Percentiles rank a stretch among this genome's conserved stretches.
phyloP scores from a whole-genome alignment of 2,888 invertebrate genomes.

The Mythimna loreyi region DNA sequence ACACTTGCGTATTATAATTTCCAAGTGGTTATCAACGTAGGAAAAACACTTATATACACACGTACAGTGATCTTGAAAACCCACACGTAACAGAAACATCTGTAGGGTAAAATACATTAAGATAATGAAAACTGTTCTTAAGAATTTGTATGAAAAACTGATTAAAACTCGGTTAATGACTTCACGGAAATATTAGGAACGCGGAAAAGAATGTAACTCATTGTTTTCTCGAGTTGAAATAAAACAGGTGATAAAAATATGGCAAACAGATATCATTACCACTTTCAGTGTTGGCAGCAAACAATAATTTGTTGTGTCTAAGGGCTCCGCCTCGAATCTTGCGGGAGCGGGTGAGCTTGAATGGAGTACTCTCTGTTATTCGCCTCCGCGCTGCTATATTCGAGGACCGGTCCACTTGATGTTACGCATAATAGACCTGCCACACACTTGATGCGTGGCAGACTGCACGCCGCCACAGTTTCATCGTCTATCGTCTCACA shows the following conservation, averaged over 20 bases:
- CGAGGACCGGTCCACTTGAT: too few species aligned
- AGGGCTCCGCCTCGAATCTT: too few species aligned
- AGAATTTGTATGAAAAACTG: conserved; percentile 7
- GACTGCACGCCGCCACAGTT: too few species aligned
- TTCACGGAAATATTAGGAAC: conserved; percentile 28
- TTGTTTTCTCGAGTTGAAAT: conserved; percentile 32
- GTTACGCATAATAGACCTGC: too few species aligned
- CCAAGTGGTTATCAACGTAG: neutral
- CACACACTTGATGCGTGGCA: too few species aligned
- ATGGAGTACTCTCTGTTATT: too few species aligned
- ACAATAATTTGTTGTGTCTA: too few species aligned
- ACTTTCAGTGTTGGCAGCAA: neutral
- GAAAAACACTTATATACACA: conserved; percentile 13
- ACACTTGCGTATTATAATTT: neutral
- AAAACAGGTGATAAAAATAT: conserved; percentile 17
- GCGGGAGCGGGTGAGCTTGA: too few species aligned
- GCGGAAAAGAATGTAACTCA: conserved; percentile 30
- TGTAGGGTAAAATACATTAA: conserved; percentile 11
- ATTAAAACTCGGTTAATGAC: conserved; percentile 32
- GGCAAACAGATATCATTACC: neutral
- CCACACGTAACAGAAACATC: conserved; percentile 11
- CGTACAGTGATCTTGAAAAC: conserved; percentile 12
- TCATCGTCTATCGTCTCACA: too few species aligned
- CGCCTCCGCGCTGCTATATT: too few species aligned
- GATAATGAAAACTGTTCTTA: conserved; percentile 24